Percentiles rank a stretch among this genome's conserved stretches.
Evolutionary conservation across 2,113 vertebrate genomes (phyloP).

Genomic region (Seriola aureovittata): DNA sequence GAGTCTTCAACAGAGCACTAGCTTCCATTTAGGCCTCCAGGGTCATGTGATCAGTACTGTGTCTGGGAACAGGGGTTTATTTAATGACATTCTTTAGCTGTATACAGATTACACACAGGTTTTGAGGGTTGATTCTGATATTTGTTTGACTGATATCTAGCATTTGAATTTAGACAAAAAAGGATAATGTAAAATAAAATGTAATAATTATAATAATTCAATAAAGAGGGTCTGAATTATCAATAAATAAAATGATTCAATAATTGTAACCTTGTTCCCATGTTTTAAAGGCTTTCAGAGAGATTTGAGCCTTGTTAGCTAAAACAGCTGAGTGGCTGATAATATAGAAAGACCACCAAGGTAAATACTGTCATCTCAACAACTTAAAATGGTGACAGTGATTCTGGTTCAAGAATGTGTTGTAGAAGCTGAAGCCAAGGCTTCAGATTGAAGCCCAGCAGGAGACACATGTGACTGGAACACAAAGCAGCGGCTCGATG

Average conservation of each 20-base stretch:
- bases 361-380: constrained; percentile 1
- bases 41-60: neutral
- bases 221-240: neutral
- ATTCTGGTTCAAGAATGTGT: constrained; percentile 39
- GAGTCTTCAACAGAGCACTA: neutral
- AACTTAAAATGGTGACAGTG: constrained; percentile 9
- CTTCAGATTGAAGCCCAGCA: constrained; percentile 35
- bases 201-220: neutral
- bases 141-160: neutral
- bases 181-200: neutral
- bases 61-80: neutral
- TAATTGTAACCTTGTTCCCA: too few relatives aligned
- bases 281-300: neutral
- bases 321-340: too few relatives aligned
- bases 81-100: neutral
- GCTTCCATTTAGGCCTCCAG: too few relatives aligned
- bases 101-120: too few relatives aligned
- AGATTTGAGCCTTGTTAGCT: neutral
- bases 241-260: too few relatives aligned
- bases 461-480: constrained; percentile 51
- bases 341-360: neutral
- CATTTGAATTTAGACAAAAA: neutral
- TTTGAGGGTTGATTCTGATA: too few relatives aligned
- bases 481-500: constrained; percentile 51
- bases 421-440: neutral